Evolutionary conservation across 1,140 invertebrate species (phyloP), one percentile per base, ranked within the genome.

Genomic region (Scaptodrosophila lebanonensis): DNA sequence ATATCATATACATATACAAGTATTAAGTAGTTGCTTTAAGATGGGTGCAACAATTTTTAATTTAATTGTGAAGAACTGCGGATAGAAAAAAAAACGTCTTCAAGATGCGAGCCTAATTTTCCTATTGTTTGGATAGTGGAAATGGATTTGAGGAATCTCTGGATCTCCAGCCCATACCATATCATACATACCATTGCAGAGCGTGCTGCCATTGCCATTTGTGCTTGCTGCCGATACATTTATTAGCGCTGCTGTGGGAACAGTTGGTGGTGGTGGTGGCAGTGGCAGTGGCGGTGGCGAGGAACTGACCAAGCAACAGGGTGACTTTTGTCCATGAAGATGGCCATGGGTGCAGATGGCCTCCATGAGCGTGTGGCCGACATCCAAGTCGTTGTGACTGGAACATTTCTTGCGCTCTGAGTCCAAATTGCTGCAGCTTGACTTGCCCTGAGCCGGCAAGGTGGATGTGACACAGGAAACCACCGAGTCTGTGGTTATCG

Each of bases 401-500:
- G 59, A 58, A 29, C 75, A 82, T 50, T 83, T 82, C 42, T 82
- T 82, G 32, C 70, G 76, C 7, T 82, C 75, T 22, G 48, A 8
- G 18, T 79, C 75, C 20, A 51, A 30, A 8, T 70, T 50, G 35
- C 42, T 57, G 45, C 75, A 83, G 25, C 50, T 75, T 7, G 70
- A 59, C 65, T 79, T 79, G 56, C 75, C 75, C 16, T 73, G 60
- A 38, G 49, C 50, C 50, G 75, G 75, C 48, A 79, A 30, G n/a
- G 75, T 79, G 27, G 75, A 82, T 29, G 76, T 83, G 33, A 82
- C 75, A 60, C 75, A 82, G 76, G 75, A 82, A 75, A 82, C 75
- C 69, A 82, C 76, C 54, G 75, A 82, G 62, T 82, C 75, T 43
- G 75, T 82, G 70, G 75, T 82, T 64, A 82, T 64, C 11, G 75